Percentiles rank a stretch among this genome's conserved stretches.
Evolutionary conservation across 2,888 invertebrate species (phyloP).

Genomic region (Cataglyphis cursor): DNA sequence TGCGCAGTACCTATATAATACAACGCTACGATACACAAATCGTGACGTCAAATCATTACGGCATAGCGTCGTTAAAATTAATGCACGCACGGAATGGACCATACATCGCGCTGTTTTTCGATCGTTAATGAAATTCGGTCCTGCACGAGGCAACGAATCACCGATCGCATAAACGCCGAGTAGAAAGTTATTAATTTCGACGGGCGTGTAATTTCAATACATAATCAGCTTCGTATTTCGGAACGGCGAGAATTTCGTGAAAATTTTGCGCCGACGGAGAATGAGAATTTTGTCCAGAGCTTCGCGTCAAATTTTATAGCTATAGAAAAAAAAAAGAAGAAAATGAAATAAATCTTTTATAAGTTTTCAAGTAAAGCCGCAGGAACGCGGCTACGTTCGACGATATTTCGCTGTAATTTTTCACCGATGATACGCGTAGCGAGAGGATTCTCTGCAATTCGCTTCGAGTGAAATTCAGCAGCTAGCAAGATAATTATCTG

Average conservation of each 20-base stretch:
- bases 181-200: constrained; percentile 49
- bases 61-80: constrained; percentile 58
- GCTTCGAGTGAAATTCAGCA: constrained; percentile 44
- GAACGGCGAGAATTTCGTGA: background rate
- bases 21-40: constrained; percentile 36
- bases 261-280: background rate
- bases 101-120: constrained; percentile 44
- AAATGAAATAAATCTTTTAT: background rate
- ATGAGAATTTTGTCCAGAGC: background rate
- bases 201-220: constrained; percentile 9
- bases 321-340: background rate
- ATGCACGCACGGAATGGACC: constrained; percentile 46
- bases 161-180: constrained; percentile 36
- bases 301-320: constrained; percentile 8
- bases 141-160: constrained; percentile 22
- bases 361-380: background rate
- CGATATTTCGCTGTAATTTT: constrained; percentile 33
- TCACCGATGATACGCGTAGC: constrained; percentile 2
- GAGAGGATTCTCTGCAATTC: constrained; percentile 30
- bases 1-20: background rate
- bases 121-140: constrained; percentile 59
- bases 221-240: background rate
- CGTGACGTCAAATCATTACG: constrained; percentile 55
- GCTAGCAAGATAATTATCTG: constrained; percentile 62
- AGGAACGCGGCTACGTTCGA: background rate